These are phyloP conservation scores for Ameiurus melas DNA, from an alignment of 2,113 vertebrate species.

Conservation along the genomic window DNA sequence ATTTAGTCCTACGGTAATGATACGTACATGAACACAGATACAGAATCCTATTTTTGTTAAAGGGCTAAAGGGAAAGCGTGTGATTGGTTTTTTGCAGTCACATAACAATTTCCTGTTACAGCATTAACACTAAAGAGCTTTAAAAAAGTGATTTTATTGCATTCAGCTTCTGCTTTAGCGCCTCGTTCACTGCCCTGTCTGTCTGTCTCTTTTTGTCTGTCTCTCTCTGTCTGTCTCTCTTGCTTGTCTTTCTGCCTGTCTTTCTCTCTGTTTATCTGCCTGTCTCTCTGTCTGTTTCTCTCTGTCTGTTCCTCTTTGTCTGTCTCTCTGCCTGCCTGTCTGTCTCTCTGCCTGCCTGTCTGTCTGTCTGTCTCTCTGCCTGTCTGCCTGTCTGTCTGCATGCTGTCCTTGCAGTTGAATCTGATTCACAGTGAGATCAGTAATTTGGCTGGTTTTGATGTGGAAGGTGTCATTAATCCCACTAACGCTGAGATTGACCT, in stretches of 20 bases:
- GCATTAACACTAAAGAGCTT: background rate
- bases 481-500: conserved; percentile 99
- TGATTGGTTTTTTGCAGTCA: conserved; percentile 14
- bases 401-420: conserved; percentile 89
- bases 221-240: background rate
- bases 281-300: background rate
- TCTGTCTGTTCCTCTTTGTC: background rate
- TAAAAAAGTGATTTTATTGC: background rate
- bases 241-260: background rate
- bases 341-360: background rate
- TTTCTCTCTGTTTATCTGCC: background rate
- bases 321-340: background rate
- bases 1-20: background rate
- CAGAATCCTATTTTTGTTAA: background rate
- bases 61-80: background rate
- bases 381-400: background rate
- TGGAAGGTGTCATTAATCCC: conserved; percentile 99
- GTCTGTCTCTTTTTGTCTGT: background rate
- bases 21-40: background rate
- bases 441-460: conserved; percentile 99
- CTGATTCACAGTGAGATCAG: conserved; percentile 99
- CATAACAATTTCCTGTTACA: background rate
- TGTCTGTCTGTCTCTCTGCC: background rate
- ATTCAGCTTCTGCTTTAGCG: conserved; percentile 2
- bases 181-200: background rate